Percentiles rank a stretch among this genome's conserved stretches.
Conservation (phyloP, 2,797 vertebrate species). For the Tadarida brasiliensis region DNA sequence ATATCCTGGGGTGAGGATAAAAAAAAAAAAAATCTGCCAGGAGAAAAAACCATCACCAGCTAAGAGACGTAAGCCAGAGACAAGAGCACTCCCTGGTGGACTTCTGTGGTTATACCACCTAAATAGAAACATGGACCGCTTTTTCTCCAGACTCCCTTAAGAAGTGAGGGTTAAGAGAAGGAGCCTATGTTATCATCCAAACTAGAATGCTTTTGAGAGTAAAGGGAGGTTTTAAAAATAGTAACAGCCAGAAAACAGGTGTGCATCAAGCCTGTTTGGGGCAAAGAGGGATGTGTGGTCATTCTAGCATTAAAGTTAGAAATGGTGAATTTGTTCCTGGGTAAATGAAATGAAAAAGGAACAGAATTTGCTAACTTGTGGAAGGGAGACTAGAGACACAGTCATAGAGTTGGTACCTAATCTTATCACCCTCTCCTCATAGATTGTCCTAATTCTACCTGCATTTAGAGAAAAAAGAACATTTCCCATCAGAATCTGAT, state of each 20-base stretch:
- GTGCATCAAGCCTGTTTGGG: not conserved
- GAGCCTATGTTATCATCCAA: not conserved
- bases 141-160: not conserved
- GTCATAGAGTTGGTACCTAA: not conserved
- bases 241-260: not conserved
- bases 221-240: slow-evolving; percentile 8
- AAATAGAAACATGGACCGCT: not conserved
- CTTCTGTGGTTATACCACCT: not conserved
- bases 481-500: not conserved
- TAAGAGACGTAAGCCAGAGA: slow-evolving; percentile 59
- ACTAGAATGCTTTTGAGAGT: not conserved
- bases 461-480: slow-evolving; percentile 28
- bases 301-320: not conserved
- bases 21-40: slow-evolving; percentile 19
- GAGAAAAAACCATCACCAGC: not conserved
- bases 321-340: not conserved
- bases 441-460: not conserved
- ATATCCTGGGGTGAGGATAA: too few species aligned
- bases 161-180: not conserved
- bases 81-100: slow-evolving; percentile 68
- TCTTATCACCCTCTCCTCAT: not conserved
- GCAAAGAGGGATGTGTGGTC: not conserved
- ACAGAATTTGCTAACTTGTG: not conserved
- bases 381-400: not conserved
- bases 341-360: slow-evolving; percentile 35